Evolutionary conservation across 2,113 vertebrate genomes (phyloP).

Genomic region (Hippocampus barbouri): DNA sequence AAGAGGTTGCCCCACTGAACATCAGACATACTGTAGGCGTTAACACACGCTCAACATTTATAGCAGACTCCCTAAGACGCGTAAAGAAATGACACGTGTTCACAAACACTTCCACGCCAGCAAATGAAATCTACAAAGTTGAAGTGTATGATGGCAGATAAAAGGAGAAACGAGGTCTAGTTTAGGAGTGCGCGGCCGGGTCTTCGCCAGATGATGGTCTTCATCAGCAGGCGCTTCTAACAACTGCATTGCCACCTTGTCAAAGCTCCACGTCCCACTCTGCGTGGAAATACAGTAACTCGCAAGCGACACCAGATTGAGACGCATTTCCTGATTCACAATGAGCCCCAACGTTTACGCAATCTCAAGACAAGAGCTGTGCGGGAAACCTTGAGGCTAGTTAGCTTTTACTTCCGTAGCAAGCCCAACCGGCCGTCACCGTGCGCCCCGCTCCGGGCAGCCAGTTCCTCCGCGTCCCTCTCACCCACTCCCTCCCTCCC

Average conservation of each 20-base stretch:
- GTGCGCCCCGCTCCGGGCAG: slow-evolving; percentile 44
- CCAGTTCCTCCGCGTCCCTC: slow-evolving; percentile 35
- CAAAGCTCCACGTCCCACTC: slow-evolving; percentile 45
- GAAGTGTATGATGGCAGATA: slow-evolving; percentile 24
- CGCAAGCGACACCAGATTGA: slow-evolving; percentile 9
- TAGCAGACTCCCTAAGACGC: slow-evolving; percentile 28
- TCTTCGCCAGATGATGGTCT: slow-evolving; percentile 52
- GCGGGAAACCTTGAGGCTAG: slow-evolving; percentile 54
- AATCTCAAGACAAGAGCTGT: slow-evolving; percentile 20
- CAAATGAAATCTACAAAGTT: slow-evolving; percentile 45
- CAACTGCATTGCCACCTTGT: slow-evolving; percentile 55
- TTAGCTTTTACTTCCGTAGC: slow-evolving; percentile 73
- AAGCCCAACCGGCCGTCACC: slow-evolving; percentile 28
- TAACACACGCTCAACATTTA: slow-evolving; percentile 10
- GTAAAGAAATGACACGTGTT: background rate
- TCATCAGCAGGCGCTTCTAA: slow-evolving; percentile 37
- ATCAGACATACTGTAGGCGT: background rate
- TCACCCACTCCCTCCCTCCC: slow-evolving; percentile 21
- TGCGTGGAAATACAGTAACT: slow-evolving; percentile 26
- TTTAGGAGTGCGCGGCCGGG: slow-evolving; percentile 48
- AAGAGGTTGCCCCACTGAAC: background rate
- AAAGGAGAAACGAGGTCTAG: slow-evolving; percentile 13
- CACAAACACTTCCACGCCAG: background rate
- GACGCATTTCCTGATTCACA: slow-evolving; percentile 22
- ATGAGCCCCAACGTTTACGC: slow-evolving; percentile 17